Evolutionary conservation across 2,888 invertebrate species (phyloP).

Genomic region (Lasioglossum vierecki): DNA sequence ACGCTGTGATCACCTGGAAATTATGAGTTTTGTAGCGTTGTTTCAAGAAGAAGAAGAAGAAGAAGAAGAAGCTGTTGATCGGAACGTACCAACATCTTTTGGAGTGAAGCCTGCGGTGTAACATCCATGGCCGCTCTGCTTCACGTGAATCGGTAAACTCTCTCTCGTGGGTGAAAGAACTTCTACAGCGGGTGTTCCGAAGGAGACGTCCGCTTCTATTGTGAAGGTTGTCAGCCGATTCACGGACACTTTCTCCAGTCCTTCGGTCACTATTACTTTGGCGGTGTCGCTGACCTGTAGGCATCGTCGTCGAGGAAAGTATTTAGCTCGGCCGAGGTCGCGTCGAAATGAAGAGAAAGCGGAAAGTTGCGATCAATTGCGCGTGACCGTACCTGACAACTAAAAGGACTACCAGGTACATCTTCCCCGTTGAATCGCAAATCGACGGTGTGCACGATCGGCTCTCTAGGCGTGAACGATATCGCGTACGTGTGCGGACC

Average conservation of each 20-base stretch:
- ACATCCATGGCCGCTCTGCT: conserved; percentile 90
- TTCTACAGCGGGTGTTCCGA: conserved; percentile 89
- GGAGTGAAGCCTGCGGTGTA: conserved; percentile 95
- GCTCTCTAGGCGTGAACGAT: conserved; percentile 97
- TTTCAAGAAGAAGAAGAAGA: neutral
- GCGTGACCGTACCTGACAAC: conserved; percentile 83
- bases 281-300: conserved; percentile 81
- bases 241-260: conserved; percentile 95
- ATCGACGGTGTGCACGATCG: conserved; percentile 96
- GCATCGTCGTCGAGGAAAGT: conserved; percentile 7
- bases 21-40: neutral
- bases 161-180: conserved; percentile 85
- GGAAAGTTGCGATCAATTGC: neutral
- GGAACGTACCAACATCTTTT: conserved; percentile 90
- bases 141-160: conserved; percentile 91
- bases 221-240: conserved; percentile 93
- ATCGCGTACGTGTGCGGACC: conserved; percentile 98
- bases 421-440: conserved; percentile 98
- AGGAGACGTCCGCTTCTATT: conserved; percentile 92
- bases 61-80: neutral
- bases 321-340: neutral
- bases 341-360: neutral
- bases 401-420: conserved; percentile 91
- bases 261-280: conserved; percentile 90
- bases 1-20: conserved; percentile 92